Evolutionary conservation across 2,888 invertebrate genomes (phyloP).

Genomic region (Chymomyza caudatula): DNA sequence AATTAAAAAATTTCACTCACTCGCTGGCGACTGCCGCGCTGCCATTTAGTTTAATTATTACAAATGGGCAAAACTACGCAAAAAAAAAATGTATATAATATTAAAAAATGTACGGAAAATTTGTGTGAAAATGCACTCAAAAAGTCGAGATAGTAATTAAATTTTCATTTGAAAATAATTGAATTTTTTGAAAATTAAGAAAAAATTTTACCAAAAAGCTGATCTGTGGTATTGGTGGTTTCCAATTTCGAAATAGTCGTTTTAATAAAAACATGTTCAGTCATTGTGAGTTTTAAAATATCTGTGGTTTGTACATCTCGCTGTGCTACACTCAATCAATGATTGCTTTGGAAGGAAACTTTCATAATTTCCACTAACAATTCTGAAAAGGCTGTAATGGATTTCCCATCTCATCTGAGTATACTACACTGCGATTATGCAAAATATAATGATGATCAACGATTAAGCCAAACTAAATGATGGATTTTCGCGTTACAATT

Average conservation of each 20-base stretch:
- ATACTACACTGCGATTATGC: neutral
- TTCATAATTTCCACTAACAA: too few relatives aligned
- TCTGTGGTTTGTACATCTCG: too few relatives aligned
- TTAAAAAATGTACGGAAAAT: constrained; percentile 4
- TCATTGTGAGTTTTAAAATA: too few relatives aligned
- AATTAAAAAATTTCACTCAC: constrained; percentile 57
- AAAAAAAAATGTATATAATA: constrained; percentile 13
- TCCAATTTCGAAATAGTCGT: too few relatives aligned
- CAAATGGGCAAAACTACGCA: constrained; percentile 46
- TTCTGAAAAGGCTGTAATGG: too few relatives aligned
- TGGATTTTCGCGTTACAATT: neutral
- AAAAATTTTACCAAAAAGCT: neutral
- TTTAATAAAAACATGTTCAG: too few relatives aligned
- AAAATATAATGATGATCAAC: neutral
- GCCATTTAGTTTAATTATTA: constrained; percentile 65
- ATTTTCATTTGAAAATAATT: neutral
- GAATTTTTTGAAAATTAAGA: neutral
- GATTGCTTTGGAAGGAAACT: too few relatives aligned
- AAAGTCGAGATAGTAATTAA: constrained; percentile 44
- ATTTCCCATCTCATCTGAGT: too few relatives aligned
- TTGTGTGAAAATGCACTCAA: constrained; percentile 47
- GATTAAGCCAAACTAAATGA: neutral
- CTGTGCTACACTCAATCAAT: too few relatives aligned
- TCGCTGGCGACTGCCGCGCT: neutral
- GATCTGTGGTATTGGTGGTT: too few relatives aligned